A percentile compares a stretch with the other conserved stretches of the same genome.
These are phyloP conservation scores for Aythya fuligula DNA, from an alignment of 2,797 vertebrate species.

Conservation along the genomic window DNA sequence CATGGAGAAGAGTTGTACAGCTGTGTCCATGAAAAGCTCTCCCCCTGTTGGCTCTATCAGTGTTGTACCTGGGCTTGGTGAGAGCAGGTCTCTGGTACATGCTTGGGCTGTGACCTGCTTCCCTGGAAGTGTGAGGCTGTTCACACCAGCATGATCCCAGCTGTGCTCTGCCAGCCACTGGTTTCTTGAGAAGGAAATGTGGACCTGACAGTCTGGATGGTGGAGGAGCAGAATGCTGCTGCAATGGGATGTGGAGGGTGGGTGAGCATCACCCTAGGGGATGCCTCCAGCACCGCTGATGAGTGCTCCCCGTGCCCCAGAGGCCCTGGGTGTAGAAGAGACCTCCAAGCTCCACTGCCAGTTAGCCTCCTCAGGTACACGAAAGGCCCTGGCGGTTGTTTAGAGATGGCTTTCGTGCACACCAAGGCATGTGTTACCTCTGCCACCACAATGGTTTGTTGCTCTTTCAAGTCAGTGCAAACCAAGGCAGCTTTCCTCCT, in stretches of 20 bases:
- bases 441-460: not conserved
- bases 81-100: not conserved
- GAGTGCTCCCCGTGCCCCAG: not conserved
- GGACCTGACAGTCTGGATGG: not conserved
- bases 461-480: not conserved
- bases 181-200: rapidly evolving
- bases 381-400: not conserved
- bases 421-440: not conserved
- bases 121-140: not conserved
- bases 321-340: not conserved
- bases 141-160: not conserved
- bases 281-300: not conserved
- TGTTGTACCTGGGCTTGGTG: not conserved
- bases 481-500: not conserved
- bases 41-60: not conserved
- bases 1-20: not conserved
- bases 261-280: rapidly evolving
- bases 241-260: rapidly evolving
- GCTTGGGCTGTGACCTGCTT: not conserved
- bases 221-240: rapidly evolving
- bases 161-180: not conserved
- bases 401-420: not conserved
- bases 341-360: not conserved
- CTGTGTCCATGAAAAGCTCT: not conserved
- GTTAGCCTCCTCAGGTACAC: not conserved